A percentile compares a stretch with the other conserved stretches of the same genome.
Conservation (phyloP, 2,113 vertebrate species). For the Megaceryle maxima region DNA sequence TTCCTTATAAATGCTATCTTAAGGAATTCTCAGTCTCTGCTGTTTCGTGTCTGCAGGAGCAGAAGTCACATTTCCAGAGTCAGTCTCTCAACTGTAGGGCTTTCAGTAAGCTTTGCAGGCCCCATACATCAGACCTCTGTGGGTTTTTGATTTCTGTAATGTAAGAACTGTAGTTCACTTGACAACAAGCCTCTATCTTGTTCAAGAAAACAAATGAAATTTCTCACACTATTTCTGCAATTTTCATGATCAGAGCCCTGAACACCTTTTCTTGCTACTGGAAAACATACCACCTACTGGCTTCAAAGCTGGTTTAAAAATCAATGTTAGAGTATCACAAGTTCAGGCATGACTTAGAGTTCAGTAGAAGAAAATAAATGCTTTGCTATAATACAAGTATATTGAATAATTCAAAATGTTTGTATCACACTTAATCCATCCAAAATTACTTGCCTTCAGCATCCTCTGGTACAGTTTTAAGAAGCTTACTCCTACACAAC, state of each 20-base stretch:
- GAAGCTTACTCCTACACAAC: conserved; percentile 11
- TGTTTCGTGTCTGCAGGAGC: neutral
- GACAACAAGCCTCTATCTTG: neutral
- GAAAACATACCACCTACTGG: conserved; percentile 48
- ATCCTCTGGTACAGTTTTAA: conserved; percentile 13
- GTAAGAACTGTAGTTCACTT: neutral
- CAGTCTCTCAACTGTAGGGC: neutral
- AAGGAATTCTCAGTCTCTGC: neutral
- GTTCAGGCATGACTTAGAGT: conserved; percentile 55
- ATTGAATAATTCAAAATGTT: conserved; percentile 51
- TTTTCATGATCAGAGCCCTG: neutral
- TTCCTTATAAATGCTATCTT: neutral
- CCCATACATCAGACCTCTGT: rapidly evolving
- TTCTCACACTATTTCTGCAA: neutral
- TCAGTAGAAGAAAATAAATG: conserved; percentile 28
- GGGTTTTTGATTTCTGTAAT: neutral
- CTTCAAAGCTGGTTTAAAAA: conserved; percentile 51
- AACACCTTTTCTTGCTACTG: conserved; percentile 36
- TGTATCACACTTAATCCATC: conserved; percentile 42
- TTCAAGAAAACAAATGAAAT: neutral
- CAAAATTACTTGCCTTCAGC: conserved; percentile 36
- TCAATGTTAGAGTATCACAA: conserved; percentile 31
- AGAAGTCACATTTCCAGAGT: neutral
- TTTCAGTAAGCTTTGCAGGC: neutral
- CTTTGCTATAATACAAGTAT: conserved; percentile 30